Base-by-base conservation (phyloP, 2,113 vertebrate genomes). In the Reinhardtius hippoglossoides region DNA sequence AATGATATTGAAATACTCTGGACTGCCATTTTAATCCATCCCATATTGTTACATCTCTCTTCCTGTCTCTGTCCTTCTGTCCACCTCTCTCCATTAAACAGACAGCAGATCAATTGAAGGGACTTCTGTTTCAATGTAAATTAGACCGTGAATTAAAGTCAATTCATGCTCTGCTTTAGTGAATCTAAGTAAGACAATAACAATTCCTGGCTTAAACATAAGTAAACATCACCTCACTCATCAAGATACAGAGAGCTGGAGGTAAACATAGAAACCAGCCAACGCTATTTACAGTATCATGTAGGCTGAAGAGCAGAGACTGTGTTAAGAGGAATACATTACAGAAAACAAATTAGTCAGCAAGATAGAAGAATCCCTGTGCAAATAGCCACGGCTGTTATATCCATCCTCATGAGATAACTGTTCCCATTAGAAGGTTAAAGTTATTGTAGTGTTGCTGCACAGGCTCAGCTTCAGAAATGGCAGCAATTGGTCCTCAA, bases 291-390 rank as follows among this genome's bases (percentile, higher is more conserved):
- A 72, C 68, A 68, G 75, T 84, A 78, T 84, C 65, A 20, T 50
- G 46, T 18, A 50, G 46, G 46, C 46, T 69, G 76, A 54, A 70
- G 56, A 40, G 60, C 50, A 63, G 67, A 52, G 78, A 78, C 77
- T 82, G 63, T 72, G 75, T 74, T 64, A 64, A 44, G 58, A 76
- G 73, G 83, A 87, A 88, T 88, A 86, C 57, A 85, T 91, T 83
- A 88, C 68, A 74, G 78, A 78, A 89, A 90, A 88, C 73, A 91
- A 90, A 90, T 91, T 78, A 90, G 82, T 88, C 85, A 87, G 83
- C 86, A 67, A 63, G 77, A 84, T 78, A 85, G 72, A 80, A 73
- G 80, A 87, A 87, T 78, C 80, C 72, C 82, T 81, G 58, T 54
- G 63, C 72, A 90, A 87, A 90, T 87, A 73, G 70, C 55, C 35